Percentiles rank a stretch among this genome's conserved stretches.
Conservation (phyloP, 2,888 invertebrate species). For the Salticus scenicus region DNA sequence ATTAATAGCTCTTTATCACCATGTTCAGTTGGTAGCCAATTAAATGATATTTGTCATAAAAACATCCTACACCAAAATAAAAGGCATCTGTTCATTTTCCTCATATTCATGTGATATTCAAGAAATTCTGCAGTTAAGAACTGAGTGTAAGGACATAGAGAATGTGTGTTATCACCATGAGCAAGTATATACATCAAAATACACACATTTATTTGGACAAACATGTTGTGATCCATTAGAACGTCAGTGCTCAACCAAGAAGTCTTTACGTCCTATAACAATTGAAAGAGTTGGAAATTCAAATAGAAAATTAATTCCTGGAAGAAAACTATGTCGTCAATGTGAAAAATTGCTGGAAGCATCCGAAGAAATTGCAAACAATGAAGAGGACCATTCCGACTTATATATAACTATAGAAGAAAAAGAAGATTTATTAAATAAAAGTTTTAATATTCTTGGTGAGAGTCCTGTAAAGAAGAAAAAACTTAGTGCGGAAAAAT, state of each 20-base stretch:
- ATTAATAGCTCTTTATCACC: background rate
- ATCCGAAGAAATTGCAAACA: too few relatives aligned
- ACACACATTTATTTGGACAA: background rate
- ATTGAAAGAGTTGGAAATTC: background rate
- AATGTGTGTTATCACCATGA: background rate
- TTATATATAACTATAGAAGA: too few relatives aligned
- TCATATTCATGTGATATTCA: too few relatives aligned
- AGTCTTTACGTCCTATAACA: background rate
- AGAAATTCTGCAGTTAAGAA: too few relatives aligned
- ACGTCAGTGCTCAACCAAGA: background rate
- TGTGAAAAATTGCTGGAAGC: too few relatives aligned
- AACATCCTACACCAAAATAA: background rate
- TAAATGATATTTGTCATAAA: background rate
- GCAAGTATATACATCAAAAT: too few relatives aligned
- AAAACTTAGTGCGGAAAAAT: background rate
- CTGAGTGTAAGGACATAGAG: background rate
- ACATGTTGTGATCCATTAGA: background rate
- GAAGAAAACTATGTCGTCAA: too few relatives aligned
- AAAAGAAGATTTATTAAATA: background rate
- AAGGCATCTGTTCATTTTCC: too few relatives aligned
- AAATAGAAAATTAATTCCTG: too few relatives aligned
- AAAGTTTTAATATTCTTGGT: too few relatives aligned
- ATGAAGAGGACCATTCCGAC: too few relatives aligned
- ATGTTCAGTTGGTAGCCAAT: too few relatives aligned
- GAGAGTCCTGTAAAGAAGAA: background rate